A percentile compares a stretch with the other conserved stretches of the same genome.
Evolutionary conservation across 2,113 vertebrate genomes (phyloP).

Genomic region (Pantherophis guttatus): DNA sequence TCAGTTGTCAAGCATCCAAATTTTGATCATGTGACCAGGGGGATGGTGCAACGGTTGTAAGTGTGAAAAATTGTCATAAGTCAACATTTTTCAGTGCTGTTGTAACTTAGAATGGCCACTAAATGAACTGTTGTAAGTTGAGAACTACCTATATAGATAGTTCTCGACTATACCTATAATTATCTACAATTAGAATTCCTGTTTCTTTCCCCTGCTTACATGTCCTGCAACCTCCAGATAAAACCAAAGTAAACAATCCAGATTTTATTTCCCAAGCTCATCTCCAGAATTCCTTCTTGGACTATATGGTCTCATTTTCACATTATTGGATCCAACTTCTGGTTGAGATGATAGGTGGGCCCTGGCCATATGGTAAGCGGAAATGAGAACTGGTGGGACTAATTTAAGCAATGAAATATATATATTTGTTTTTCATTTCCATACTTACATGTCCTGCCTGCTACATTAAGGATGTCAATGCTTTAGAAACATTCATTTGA

Average conservation of each 20-base stretch:
- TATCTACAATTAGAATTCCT: background rate
- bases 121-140: background rate
- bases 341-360: background rate
- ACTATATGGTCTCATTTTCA: background rate
- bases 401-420: background rate
- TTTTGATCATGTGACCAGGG: too few species aligned
- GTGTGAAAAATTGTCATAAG: background rate
- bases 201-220: background rate
- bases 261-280: background rate
- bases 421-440: background rate
- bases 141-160: too few species aligned
- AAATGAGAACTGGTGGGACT: background rate
- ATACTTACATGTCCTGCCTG: background rate
- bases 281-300: background rate
- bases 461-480: background rate
- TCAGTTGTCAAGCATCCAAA: background rate
- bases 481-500: background rate
- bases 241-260: background rate
- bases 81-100: background rate
- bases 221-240: background rate
- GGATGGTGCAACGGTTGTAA: background rate
- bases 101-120: background rate
- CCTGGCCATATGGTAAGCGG: background rate
- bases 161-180: background rate
- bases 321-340: background rate